A percentile compares a stretch with the other conserved stretches of the same genome.
Conservation (phyloP, 2,797 vertebrate genomes). For the Hydrolagus colliei region DNA sequence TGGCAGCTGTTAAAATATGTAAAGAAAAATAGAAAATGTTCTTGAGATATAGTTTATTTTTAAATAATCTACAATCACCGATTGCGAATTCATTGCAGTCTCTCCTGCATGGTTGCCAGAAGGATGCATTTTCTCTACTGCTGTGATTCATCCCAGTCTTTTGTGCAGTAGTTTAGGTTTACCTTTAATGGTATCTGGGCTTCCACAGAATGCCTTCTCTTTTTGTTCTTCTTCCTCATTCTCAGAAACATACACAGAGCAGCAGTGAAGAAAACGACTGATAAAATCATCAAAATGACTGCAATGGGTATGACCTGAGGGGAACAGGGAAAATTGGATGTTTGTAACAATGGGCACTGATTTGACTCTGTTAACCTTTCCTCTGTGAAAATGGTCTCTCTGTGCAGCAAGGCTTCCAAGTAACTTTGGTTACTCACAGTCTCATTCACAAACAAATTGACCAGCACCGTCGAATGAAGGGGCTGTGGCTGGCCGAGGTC, state of each 20-base stretch:
- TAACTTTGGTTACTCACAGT: constrained; percentile 44
- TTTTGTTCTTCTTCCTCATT: constrained; percentile 33
- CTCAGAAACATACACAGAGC: constrained; percentile 34
- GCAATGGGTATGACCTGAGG: constrained; percentile 27
- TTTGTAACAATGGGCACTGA: constrained; percentile 15
- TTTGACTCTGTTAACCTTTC: constrained; percentile 16
- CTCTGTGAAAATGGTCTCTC: constrained; percentile 8
- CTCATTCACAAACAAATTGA: constrained; percentile 64
- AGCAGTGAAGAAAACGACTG: constrained; percentile 29
- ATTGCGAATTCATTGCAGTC: neutral
- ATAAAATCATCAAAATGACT: constrained; percentile 30
- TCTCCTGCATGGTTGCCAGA: neutral
- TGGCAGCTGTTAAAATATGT: constrained; percentile 9
- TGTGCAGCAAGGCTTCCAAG: constrained; percentile 37
- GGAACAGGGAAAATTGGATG: constrained; percentile 12
- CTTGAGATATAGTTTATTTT: constrained; percentile 10
- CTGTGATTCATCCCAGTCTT: constrained; percentile 26
- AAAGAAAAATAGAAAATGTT: constrained; percentile 16
- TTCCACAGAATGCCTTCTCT: constrained; percentile 28
- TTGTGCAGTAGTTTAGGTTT: constrained; percentile 30
- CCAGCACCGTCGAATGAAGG: constrained; percentile 61
- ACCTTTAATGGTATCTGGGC: constrained; percentile 36
- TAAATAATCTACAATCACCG: constrained; percentile 4
- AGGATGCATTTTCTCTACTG: neutral
- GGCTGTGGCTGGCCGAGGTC: constrained; percentile 61